Conservation (phyloP, 2,113 vertebrate genomes). For the Rousettus leschenaultii region DNA sequence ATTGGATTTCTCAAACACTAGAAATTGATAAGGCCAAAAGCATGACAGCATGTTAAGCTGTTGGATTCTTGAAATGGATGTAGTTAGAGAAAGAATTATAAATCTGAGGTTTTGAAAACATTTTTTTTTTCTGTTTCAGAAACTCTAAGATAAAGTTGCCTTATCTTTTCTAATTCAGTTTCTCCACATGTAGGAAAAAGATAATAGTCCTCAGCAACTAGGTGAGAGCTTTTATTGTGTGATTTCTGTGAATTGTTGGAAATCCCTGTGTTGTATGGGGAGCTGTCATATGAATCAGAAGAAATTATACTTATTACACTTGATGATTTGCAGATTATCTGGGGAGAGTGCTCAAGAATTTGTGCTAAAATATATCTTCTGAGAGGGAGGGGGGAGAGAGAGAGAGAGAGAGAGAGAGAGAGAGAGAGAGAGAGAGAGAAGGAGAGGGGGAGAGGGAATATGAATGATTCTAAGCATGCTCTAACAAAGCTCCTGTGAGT, state of each 20-base stretch:
- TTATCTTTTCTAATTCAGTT: neutral
- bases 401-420: neutral
- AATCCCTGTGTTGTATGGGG: neutral
- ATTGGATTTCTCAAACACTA: neutral
- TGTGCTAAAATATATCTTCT: neutral
- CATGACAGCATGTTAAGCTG: neutral
- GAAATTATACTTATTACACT: neutral
- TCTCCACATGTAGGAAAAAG: neutral
- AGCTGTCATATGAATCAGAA: neutral
- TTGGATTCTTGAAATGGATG: neutral
- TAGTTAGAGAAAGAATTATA: neutral
- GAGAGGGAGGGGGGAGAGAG: neutral
- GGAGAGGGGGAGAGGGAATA: neutral
- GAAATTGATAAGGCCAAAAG: neutral
- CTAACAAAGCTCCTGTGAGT: conserved; percentile 65
- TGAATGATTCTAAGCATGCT: conserved; percentile 50
- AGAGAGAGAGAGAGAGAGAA: neutral
- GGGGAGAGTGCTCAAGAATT: neutral
- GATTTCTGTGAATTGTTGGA: neutral
- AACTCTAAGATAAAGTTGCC: neutral
- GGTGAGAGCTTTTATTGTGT: neutral
- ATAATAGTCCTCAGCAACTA: neutral
- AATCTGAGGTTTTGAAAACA: neutral
- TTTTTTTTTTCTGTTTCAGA: neutral
- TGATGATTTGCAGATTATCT: neutral